phyloP scores from a whole-genome alignment of 2,113 vertebrate genomes.

The Cebus imitator region DNA sequence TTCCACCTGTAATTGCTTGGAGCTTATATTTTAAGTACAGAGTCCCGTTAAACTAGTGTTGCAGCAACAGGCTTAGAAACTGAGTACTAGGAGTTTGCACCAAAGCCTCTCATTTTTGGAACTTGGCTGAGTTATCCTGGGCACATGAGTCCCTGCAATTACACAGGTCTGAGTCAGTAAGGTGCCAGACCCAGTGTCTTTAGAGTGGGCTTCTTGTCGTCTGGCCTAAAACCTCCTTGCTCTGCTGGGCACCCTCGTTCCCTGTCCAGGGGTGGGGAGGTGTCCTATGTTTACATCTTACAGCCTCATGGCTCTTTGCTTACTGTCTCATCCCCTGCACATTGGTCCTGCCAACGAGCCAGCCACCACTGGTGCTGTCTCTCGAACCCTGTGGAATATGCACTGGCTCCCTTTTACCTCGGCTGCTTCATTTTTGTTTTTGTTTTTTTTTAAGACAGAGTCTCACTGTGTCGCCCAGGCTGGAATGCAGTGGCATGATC shows the following conservation, averaged over 20 bases:
- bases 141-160: background rate
- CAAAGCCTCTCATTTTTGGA: background rate
- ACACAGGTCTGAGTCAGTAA: background rate
- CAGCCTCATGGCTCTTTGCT: constrained; percentile 85
- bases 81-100: background rate
- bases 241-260: constrained; percentile 84
- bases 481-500: no score
- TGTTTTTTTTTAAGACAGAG: no score
- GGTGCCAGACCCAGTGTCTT: background rate
- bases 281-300: constrained; percentile 85
- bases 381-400: constrained; percentile 85
- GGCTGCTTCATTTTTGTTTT: constrained; percentile 68
- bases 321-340: constrained; percentile 85
- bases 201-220: background rate
- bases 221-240: constrained; percentile 80
- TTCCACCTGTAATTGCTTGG: background rate
- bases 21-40: background rate
- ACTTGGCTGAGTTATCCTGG: background rate
- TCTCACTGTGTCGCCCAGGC: no score
- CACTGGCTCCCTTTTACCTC: constrained; percentile 80
- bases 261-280: constrained; percentile 84
- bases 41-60: background rate
- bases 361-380: constrained; percentile 81
- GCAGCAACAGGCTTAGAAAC: background rate
- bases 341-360: constrained; percentile 85